Evolutionary conservation across 2,113 vertebrate species (phyloP).

Genomic region (Australoheros scitulus): DNA sequence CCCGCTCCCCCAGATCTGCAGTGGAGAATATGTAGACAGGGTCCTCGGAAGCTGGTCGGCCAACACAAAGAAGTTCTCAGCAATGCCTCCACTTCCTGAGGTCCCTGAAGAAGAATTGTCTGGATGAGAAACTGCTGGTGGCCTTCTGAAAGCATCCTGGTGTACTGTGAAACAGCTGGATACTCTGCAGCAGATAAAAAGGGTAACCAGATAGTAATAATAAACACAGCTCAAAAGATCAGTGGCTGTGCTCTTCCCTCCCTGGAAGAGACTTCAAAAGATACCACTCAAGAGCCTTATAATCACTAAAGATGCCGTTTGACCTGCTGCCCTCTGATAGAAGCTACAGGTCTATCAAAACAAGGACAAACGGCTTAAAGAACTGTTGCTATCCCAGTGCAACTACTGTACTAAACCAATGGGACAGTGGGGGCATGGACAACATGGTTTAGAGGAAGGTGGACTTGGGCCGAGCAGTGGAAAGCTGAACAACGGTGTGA

Average conservation of each 20-base stretch:
- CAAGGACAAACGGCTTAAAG: not conserved
- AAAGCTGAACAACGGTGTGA: not conserved
- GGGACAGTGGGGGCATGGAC: not conserved
- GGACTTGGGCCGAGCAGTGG: not conserved
- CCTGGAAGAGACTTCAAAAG: not conserved
- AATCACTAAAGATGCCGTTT: not conserved
- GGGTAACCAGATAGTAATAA: not conserved
- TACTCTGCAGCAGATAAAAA: not conserved
- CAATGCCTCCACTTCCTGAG: not conserved
- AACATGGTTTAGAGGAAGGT: not conserved
- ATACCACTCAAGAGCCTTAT: not conserved
- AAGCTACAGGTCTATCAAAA: not conserved
- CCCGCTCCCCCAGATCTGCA: too few species aligned
- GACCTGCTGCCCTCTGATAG: not conserved
- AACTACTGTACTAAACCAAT: not conserved
- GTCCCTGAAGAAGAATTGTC: not conserved
- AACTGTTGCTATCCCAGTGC: not conserved
- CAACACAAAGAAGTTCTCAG: not conserved
- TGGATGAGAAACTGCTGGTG: not conserved
- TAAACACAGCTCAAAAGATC: not conserved
- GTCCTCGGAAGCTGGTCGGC: not conserved
- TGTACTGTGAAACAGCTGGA: not conserved
- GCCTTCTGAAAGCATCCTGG: not conserved
- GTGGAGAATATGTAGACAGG: accelerated
- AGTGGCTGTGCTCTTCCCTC: not conserved